Base-by-base conservation (phyloP, 2,113 vertebrate genomes). In the Cyprinodon variegatus region DNA sequence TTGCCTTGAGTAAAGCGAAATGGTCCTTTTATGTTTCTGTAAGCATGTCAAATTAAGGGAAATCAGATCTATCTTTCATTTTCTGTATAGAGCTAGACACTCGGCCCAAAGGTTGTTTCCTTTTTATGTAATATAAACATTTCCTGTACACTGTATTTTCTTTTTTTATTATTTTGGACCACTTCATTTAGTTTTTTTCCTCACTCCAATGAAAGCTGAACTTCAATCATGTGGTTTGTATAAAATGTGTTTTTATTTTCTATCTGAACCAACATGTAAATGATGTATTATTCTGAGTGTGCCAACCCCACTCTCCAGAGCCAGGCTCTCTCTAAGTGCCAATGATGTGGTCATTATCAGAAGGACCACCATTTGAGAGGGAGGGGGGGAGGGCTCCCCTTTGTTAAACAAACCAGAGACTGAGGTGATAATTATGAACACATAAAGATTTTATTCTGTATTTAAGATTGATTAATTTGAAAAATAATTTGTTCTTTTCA, bases 251-350 rank as follows among this genome's bases (percentile, higher is more conserved):
- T 46, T 22, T 68, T 78, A 64, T 90, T 90, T 90, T 92, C 64
- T 90, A 89, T 89, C 87, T 90, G 91, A 90, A 92, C 83, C 91
- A 90, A 91, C 53, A 91, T 95, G 94, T 94, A 94, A 93, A 94
- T 93, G 36, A 92, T 95, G 92, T 94, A 94, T 91, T 86, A 94
- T 94, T 93, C 78, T 89, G 91, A 91, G 92, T 91, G 94, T 95
- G 93, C 94, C 94, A 95, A 93, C 87, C 89, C 92, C 93, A 91
- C 88, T 90, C 92, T 91, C 75, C 89, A 87, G 91, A 94, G 90
- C 90, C 86, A 88, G 91, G 92, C 89, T 94, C 92, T 88, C 90
- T 94, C 77, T 82, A 95, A 95, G 94, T 95, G 94, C 94, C 94
- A 95, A 95, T 84, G 90, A 89, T 89, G 90, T 93, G 91, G 91